Evolutionary conservation across 2,113 vertebrate genomes (phyloP).

Genomic region (Pluvianellus socialis): DNA sequence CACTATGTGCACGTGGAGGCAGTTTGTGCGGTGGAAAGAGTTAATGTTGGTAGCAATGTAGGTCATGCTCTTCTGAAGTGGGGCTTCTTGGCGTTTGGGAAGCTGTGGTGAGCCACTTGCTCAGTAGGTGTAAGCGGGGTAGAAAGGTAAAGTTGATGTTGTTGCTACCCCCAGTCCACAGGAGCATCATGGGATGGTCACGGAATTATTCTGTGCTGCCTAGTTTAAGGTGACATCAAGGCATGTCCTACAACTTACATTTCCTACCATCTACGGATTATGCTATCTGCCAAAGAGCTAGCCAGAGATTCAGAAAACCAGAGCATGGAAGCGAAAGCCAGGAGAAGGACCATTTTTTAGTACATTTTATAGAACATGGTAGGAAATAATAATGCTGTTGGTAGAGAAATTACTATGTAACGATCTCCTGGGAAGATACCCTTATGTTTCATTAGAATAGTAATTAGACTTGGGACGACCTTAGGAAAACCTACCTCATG

Average conservation of each 20-base stretch:
- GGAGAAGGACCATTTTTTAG: constrained; percentile 74
- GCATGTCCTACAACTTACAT: constrained; percentile 48
- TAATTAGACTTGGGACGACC: constrained; percentile 76
- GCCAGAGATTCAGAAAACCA: constrained; percentile 68
- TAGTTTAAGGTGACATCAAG: constrained; percentile 55
- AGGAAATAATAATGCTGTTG: constrained; percentile 74
- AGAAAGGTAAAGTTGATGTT: neutral
- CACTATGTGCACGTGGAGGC: rapidly evolving
- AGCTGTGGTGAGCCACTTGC: neutral
- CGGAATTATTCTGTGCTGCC: neutral
- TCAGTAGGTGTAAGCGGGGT: neutral
- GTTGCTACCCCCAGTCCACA: neutral
- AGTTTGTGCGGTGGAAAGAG: neutral
- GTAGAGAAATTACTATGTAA: constrained; percentile 77
- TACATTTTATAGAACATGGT: constrained; percentile 68
- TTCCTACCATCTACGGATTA: constrained; percentile 57
- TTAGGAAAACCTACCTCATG: constrained; percentile 71
- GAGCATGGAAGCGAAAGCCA: constrained; percentile 72
- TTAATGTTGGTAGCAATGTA: neutral
- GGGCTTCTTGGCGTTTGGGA: neutral
- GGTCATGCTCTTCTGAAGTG: neutral
- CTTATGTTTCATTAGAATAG: constrained; percentile 81
- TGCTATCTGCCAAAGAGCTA: constrained; percentile 65
- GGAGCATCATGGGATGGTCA: neutral
- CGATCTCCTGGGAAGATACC: constrained; percentile 78